Evolutionary conservation across 2,113 vertebrate genomes (phyloP).

Genomic region (Odocoileus virginianus): DNA sequence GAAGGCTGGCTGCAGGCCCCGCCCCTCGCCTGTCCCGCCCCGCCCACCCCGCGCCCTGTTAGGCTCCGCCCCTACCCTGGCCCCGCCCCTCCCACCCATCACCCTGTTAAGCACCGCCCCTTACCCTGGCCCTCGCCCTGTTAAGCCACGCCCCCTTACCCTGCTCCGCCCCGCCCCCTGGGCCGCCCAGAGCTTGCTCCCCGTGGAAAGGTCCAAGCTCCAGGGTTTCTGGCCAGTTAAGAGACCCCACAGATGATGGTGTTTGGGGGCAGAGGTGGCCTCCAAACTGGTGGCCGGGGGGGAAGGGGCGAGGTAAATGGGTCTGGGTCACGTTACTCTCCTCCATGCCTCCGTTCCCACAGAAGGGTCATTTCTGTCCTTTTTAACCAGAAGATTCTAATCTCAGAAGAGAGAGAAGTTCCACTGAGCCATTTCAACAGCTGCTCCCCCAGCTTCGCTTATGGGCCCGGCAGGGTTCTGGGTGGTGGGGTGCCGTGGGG

Average conservation of each 20-base stretch:
- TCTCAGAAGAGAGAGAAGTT: not conserved
- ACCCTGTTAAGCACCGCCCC: rapidly evolving
- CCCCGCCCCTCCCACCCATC: not conserved
- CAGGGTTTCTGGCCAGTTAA: not conserved
- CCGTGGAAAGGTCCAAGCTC: too few relatives aligned
- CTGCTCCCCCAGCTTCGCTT: not conserved
- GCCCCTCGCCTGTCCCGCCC: rapidly evolving
- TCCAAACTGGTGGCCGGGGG: not conserved
- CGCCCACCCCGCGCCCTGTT: not conserved
- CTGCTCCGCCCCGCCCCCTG: rapidly evolving
- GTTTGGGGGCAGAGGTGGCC: not conserved
- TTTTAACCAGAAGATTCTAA: not conserved
- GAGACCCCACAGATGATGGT: not conserved
- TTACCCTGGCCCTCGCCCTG: too few relatives aligned
- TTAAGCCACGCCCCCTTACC: too few relatives aligned
- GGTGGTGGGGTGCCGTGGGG: not conserved
- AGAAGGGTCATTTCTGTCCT: not conserved
- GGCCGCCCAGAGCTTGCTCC: too few relatives aligned
- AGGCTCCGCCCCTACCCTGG: rapidly evolving
- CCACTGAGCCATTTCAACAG: not conserved
- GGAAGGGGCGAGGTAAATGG: not conserved
- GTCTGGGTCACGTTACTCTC: not conserved
- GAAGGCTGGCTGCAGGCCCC: not conserved
- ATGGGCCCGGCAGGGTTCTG: not conserved
- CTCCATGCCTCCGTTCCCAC: rapidly evolving